phyloP scores from a whole-genome alignment of 2,113 vertebrate species.

The Merops nubicus region DNA sequence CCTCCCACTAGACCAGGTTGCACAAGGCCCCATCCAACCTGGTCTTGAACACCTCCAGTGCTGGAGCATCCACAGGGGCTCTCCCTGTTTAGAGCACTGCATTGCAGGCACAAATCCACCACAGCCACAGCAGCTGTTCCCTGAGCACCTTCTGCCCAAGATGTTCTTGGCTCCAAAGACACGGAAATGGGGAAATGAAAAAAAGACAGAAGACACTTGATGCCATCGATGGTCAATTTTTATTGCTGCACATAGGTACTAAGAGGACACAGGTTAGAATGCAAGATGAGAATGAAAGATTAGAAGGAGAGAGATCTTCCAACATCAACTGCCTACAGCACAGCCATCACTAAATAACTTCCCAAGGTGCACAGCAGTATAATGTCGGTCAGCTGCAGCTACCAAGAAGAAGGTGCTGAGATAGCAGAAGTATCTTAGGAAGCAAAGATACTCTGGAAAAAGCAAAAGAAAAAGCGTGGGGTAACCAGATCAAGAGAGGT shows the following conservation, averaged over 20 bases:
- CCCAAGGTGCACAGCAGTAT: background rate
- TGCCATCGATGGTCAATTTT: conserved; percentile 9
- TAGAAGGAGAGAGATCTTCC: background rate
- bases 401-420: background rate
- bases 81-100: background rate
- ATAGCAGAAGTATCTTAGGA: background rate
- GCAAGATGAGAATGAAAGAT: background rate
- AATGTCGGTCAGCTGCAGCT: background rate
- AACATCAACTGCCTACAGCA: background rate
- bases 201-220: background rate
- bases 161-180: background rate
- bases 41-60: too few relatives aligned
- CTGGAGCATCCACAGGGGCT: too few relatives aligned
- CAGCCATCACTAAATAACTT: background rate
- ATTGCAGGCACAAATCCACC: background rate
- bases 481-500: rapidly evolving
- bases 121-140: background rate
- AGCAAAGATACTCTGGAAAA: background rate
- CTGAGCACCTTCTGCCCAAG: too few relatives aligned
- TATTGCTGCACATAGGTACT: conserved; percentile 1
- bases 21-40: too few relatives aligned
- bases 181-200: rapidly evolving
- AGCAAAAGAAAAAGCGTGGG: too few relatives aligned
- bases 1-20: too few relatives aligned
- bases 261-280: background rate